Evolutionary conservation across 2,113 vertebrate genomes (phyloP).

Genomic region (Misgurnus anguillicaudatus): DNA sequence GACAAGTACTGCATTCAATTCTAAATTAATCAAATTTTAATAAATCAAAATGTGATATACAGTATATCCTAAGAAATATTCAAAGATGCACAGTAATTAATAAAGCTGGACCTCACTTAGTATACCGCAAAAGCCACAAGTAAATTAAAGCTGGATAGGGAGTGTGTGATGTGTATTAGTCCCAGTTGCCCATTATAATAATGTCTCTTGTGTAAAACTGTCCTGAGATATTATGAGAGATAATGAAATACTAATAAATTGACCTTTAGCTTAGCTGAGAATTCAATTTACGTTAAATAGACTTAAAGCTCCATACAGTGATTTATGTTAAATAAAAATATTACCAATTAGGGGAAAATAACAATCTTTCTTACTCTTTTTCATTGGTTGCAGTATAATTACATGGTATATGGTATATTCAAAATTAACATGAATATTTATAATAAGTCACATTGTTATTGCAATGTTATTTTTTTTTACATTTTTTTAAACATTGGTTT

Average conservation of each 20-base stretch:
- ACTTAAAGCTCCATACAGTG: no score
- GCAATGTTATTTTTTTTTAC: no score
- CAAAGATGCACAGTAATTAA: background rate
- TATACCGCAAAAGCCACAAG: background rate
- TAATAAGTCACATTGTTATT: no score
- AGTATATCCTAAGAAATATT: background rate
- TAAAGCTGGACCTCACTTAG: background rate
- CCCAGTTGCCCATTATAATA: background rate
- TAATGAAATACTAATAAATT: background rate
- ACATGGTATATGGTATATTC: background rate
- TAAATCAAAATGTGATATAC: no score
- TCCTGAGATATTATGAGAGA: background rate
- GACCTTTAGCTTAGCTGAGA: background rate
- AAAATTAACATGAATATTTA: no score
- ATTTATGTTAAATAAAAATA: no score
- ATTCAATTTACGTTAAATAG: no score
- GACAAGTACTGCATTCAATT: no score
- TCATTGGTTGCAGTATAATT: background rate
- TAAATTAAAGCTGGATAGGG: background rate
- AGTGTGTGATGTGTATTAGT: constrained; percentile 7
- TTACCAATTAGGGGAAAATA: no score
- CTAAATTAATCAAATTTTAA: no score
- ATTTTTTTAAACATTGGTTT: no score
- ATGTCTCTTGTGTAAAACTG: constrained; percentile 1
- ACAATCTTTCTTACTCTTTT: background rate